Evolutionary conservation across 2,888 invertebrate species (phyloP), one percentile per base, ranked within the genome.

Genomic region (Morpho deidamia): DNA sequence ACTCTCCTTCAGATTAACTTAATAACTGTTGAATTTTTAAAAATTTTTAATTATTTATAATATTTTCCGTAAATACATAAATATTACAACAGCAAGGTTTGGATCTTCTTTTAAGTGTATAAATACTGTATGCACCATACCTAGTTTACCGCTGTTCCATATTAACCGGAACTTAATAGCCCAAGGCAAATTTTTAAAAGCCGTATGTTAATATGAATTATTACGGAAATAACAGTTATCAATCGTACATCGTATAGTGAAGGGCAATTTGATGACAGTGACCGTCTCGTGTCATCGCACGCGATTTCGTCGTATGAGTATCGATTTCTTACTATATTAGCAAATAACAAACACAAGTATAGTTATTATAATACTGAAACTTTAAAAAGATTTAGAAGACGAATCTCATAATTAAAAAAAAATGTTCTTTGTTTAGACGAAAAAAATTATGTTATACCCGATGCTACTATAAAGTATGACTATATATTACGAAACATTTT

Each of bases 271-370:
- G 58, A 62, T 59, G 63, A 60, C 62, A 58, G 56, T 50, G 54
- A 44, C 47, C 61, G 63, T 63, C 55, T 59, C 63, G 61, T 65
- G 59, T 63, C 65, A 68, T 61, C 61, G 65, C 59, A 49, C 60
- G 59, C 58, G 56, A 59, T 63, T 64, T 64, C 63, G 39, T 55
- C 52, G 59, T 57, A 51, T 54, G 44, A 53, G 37, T 55, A 43
- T 50, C 56, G 39, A 52, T 52, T 44, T 47, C 53, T 41, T 58
- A 45, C 32, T 14, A 56, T 39, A 23, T 52, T 38, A 41, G 32
- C 53, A 55, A 40, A 8, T 23, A 45, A 23, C 45, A 11, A 48
- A 35, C 12, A 14, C 7, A 1, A n/a, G n/a, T n/a, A n/a, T n/a
- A n/a, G n/a, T n/a, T n/a, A n/a, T n/a, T n/a, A n/a, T n/a, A n/a